These are phyloP conservation scores for Drosophila birchii DNA, from an alignment of 2,888 invertebrate genomes.

Conservation along the genomic window DNA sequence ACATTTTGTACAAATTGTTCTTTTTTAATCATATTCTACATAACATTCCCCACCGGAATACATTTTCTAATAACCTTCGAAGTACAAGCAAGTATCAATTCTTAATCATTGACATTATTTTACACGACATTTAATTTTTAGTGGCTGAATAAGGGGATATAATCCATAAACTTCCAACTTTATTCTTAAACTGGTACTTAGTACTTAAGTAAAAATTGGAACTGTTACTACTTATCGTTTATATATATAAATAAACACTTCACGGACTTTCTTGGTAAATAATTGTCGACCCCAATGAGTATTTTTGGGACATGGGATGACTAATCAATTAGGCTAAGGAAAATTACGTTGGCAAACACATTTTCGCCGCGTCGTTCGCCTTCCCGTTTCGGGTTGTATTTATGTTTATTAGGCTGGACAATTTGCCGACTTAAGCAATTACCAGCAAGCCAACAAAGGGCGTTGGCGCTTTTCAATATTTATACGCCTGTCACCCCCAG, in stretches of 20 bases:
- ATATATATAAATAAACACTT: neutral
- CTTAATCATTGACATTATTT: too few relatives aligned
- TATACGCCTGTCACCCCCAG: conserved; percentile 56
- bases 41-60: too few relatives aligned
- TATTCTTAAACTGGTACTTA: neutral
- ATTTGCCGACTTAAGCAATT: conserved; percentile 78
- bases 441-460: conserved; percentile 60
- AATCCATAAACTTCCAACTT: neutral
- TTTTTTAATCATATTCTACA: too few relatives aligned
- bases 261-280: neutral
- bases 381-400: conserved; percentile 51
- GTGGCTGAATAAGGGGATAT: neutral
- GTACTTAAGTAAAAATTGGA: neutral
- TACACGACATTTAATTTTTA: too few relatives aligned
- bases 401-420: conserved; percentile 75
- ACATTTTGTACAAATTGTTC: neutral
- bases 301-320: neutral
- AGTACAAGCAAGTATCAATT: too few relatives aligned
- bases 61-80: too few relatives aligned
- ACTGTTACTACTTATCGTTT: neutral
- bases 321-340: conserved; percentile 10
- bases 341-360: conserved; percentile 16
- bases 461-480: conserved; percentile 77
- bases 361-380: conserved; percentile 3
- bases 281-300: neutral